Evolutionary conservation across 2,888 invertebrate genomes (phyloP), one percentile per base, ranked within the genome.

Genomic region (Callinectes sapidus): DNA sequence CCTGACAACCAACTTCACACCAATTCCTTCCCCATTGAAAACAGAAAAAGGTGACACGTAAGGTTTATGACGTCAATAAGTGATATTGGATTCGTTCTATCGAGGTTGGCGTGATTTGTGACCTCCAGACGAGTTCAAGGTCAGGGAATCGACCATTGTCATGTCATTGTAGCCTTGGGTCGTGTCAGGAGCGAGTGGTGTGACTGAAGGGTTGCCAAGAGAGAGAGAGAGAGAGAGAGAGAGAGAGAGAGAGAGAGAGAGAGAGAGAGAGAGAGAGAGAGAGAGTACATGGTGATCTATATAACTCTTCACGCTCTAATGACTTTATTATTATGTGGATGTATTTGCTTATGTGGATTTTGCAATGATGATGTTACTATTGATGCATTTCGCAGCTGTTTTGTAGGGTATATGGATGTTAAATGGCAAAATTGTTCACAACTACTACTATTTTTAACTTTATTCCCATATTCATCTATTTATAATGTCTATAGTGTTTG

Each of bases 51-150:
- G 6, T 0, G 28, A 28, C 23, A 18, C 71, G 6, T 77, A 77
- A 77, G 0, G 2, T 2, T 77, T 23, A 16, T 16, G 23, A 77
- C 71, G 28, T 77, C 28, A 28, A 10, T 13, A 28, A 28, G 28
- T 77, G 71, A 77, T 77, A 6, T 1, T 28, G 13, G 0, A 23
- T 61, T n/a, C 28, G 71, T 3, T 71, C 14, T 81, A 35, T 81
- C 16, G 35, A 18, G 14, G 35, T 81, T 32, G 35, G 14, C 81
- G 81, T 16, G 32, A 1, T 18, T 13, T 81, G 13, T 81, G 81
- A 81, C 81, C 81, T 81, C 81, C 14, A 81, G 81, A 35, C 35
- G 28, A 28, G 81, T 81, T 81, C 81, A 81, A 81, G 81, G 81
- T 35, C 81, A 81, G 13, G 32, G 32, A 81, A 32, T 81, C 81